These are phyloP conservation scores for Drosophila falleni DNA, from an alignment of 2,888 invertebrate species.

Conservation along the genomic window DNA sequence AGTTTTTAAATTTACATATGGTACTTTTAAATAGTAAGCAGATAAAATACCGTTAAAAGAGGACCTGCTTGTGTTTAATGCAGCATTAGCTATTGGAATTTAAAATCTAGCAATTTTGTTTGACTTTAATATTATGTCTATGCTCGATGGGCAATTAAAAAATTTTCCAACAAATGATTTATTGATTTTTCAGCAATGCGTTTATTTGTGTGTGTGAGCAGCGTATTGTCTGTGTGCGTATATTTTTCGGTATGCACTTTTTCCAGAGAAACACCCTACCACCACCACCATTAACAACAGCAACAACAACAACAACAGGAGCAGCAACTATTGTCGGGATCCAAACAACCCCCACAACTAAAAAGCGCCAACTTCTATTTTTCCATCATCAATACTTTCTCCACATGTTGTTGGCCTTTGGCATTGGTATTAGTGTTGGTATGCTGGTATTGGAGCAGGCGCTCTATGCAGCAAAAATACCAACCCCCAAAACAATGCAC, in stretches of 20 bases:
- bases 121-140: not conserved
- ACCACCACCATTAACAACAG: conserved; percentile 35
- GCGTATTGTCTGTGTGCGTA: conserved; percentile 61
- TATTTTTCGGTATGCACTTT: conserved; percentile 80
- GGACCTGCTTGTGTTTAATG: not conserved
- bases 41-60: conserved; percentile 5
- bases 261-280: conserved; percentile 74
- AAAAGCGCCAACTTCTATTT: conserved; percentile 80
- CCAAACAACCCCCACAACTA: conserved; percentile 78
- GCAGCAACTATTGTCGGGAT: conserved; percentile 52
- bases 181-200: conserved; percentile 77
- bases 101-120: not conserved
- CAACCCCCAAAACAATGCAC: conserved; percentile 77
- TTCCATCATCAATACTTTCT: conserved; percentile 75
- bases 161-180: conserved; percentile 75
- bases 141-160: conserved; percentile 51
- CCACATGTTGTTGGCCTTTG: conserved; percentile 45
- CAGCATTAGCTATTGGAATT: not conserved
- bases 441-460: conserved; percentile 67
- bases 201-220: conserved; percentile 46
- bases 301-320: conserved; percentile 28
- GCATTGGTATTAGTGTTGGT: conserved; percentile 42
- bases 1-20: not conserved
- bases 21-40: not conserved
- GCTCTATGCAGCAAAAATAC: conserved; percentile 73